Evolutionary conservation across 1,140 invertebrate species (phyloP).

Genomic region (Drosophila micromelanica): DNA sequence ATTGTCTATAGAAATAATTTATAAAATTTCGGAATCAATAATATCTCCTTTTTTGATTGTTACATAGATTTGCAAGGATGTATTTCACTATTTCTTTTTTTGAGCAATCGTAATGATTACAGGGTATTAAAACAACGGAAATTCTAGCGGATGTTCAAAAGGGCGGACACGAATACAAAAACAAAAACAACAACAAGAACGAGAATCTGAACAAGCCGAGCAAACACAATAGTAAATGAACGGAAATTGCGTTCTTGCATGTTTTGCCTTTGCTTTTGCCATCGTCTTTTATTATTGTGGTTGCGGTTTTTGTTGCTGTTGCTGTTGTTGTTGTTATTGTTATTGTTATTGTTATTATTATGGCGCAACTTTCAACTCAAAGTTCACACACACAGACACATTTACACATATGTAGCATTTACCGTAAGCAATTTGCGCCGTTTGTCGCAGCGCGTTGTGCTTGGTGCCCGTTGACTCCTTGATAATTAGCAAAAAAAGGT

Average conservation of each 20-base stretch:
- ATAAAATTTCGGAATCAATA: too few relatives aligned
- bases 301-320: background rate
- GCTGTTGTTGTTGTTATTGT: background rate
- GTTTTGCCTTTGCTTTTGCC: constrained; percentile 21
- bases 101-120: background rate
- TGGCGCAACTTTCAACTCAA: constrained; percentile 14
- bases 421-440: constrained; percentile 93
- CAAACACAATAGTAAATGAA: constrained; percentile 19
- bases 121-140: constrained; percentile 34
- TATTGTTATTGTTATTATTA: constrained; percentile 17
- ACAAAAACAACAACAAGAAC: constrained; percentile 18
- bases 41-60: too few relatives aligned
- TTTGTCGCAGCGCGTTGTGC: constrained; percentile 89
- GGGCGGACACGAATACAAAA: constrained; percentile 37
- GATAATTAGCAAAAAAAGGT: constrained; percentile 91
- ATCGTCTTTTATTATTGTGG: constrained; percentile 9
- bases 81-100: background rate
- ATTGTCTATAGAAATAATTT: too few relatives aligned
- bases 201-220: background rate
- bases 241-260: constrained; percentile 61
- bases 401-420: constrained; percentile 57
- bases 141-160: constrained; percentile 31
- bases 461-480: constrained; percentile 91
- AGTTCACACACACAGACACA: background rate
- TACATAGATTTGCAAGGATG: background rate